phyloP scores from a whole-genome alignment of 2,797 vertebrate genomes.

The Amphiprion clarkii region DNA sequence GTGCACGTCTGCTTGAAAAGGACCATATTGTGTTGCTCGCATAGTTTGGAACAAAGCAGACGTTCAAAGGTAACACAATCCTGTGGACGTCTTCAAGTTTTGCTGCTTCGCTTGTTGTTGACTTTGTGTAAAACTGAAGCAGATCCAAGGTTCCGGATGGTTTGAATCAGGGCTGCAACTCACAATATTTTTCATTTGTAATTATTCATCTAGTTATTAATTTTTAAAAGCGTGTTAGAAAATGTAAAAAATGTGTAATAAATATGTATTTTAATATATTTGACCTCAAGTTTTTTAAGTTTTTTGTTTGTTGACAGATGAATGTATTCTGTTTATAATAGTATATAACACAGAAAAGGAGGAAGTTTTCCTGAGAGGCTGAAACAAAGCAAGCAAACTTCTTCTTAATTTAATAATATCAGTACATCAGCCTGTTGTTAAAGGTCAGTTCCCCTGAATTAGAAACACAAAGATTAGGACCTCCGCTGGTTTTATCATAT shows the following conservation, averaged over 20 bases:
- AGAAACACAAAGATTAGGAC: neutral
- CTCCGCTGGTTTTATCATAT: neutral
- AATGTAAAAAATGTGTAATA: too few relatives aligned
- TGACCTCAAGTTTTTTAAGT: too few relatives aligned
- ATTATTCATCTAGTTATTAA: too few relatives aligned
- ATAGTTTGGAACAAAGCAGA: constrained; percentile 34
- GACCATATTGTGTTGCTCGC: constrained; percentile 24
- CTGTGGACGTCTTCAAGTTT: constrained; percentile 14
- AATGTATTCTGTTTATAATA: too few relatives aligned
- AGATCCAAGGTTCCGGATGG: neutral
- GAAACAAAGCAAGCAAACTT: neutral
- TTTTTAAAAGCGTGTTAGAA: too few relatives aligned
- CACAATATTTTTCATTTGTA: neutral
- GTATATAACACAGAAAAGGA: neutral
- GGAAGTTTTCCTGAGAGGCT: too few relatives aligned
- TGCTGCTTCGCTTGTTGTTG: constrained; percentile 25
- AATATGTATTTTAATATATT: too few relatives aligned
- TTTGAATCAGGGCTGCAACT: neutral
- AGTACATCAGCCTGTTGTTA: neutral
- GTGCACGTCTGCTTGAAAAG: constrained; percentile 13
- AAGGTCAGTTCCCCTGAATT: neutral
- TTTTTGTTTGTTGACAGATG: too few relatives aligned
- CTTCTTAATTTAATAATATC: too few relatives aligned
- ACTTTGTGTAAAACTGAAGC: constrained; percentile 1
- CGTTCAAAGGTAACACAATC: constrained; percentile 52